Percentiles rank a stretch among this genome's conserved stretches.
These are phyloP conservation scores for Patagioenas fasciata DNA, from an alignment of 2,113 vertebrate genomes.

Conservation along the genomic window DNA sequence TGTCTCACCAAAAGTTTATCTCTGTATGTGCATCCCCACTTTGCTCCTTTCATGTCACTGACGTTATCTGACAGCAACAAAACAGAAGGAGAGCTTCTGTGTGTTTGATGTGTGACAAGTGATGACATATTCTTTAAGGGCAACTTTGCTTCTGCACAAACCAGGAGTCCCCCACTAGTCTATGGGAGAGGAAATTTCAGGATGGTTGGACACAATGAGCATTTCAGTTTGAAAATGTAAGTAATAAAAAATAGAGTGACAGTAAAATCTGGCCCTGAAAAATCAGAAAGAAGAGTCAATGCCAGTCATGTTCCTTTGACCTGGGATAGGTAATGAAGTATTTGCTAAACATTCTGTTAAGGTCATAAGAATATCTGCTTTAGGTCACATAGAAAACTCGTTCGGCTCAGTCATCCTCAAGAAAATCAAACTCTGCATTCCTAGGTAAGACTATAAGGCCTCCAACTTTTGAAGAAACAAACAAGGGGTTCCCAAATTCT, in stretches of 20 bases:
- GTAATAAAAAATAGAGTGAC: not conserved
- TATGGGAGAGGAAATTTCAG: not conserved
- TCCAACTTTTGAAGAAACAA: not conserved
- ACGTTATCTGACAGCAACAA: not conserved
- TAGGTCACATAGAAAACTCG: not conserved
- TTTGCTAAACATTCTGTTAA: not conserved
- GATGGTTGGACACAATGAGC: not conserved
- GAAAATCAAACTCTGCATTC: not conserved
- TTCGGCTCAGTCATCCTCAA: not conserved
- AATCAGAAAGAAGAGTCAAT: not conserved
- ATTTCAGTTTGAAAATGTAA: not conserved
- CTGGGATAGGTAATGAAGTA: not conserved
- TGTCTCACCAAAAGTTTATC: not conserved
- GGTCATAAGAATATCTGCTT: not conserved
- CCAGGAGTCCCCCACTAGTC: not conserved
- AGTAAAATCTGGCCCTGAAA: not conserved
- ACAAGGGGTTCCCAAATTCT: not conserved
- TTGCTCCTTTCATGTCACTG: not conserved
- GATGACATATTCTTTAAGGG: not conserved
- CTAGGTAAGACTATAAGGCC: not conserved
- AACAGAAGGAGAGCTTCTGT: not conserved
- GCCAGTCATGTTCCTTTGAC: not conserved
- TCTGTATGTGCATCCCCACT: fast-evolving
- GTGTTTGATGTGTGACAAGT: not conserved
- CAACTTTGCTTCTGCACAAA: not conserved